Conservation (phyloP, 2,113 vertebrate species). For the Cyprinodon variegatus region DNA sequence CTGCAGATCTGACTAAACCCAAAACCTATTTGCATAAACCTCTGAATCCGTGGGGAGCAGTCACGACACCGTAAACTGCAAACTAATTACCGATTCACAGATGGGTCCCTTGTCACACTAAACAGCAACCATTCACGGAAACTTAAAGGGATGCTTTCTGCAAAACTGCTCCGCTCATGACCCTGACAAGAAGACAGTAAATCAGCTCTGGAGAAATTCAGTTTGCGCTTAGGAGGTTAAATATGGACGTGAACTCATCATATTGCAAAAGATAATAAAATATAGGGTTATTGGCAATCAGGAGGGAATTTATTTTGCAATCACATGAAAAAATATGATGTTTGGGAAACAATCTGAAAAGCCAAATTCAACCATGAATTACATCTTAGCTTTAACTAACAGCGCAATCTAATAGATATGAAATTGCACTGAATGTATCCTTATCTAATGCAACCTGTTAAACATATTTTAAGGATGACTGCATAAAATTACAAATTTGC, state of each 20-base stretch:
- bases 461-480: no score
- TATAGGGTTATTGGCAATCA: neutral
- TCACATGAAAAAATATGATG: neutral
- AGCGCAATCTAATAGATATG: neutral
- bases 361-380: neutral
- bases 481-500: no score
- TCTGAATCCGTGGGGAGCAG: slow-evolving; percentile 11
- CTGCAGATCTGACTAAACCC: slow-evolving; percentile 9
- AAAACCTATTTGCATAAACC: slow-evolving; percentile 36
- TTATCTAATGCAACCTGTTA: no score
- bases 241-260: neutral
- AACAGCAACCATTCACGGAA: neutral
- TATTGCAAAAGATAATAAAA: neutral
- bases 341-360: neutral
- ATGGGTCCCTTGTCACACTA: slow-evolving; percentile 28
- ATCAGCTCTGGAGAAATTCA: slow-evolving; percentile 2
- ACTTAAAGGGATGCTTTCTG: neutral
- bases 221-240: neutral
- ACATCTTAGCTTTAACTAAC: neutral
- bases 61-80: slow-evolving; percentile 27
- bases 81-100: slow-evolving; percentile 36
- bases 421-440: no score
- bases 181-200: neutral
- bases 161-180: neutral
- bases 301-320: neutral